A percentile compares a stretch with the other conserved stretches of the same genome.
Evolutionary conservation across 2,113 vertebrate genomes (phyloP).

Genomic region (Cisticola juncidis): DNA sequence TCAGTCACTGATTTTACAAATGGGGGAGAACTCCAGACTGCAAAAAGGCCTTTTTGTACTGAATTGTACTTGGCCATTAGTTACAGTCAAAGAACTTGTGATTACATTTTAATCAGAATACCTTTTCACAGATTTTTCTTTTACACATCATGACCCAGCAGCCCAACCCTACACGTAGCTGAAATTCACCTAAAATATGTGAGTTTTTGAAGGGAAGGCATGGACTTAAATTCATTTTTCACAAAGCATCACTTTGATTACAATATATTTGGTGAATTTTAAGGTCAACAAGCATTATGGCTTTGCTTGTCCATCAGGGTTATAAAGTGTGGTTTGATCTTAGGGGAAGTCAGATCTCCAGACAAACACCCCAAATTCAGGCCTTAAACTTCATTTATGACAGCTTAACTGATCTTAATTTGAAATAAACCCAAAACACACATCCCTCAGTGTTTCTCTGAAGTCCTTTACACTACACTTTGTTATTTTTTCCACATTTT

Average conservation of each 20-base stretch:
- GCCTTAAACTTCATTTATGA: not conserved
- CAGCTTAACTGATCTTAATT: not conserved
- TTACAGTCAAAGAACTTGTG: slow-evolving; percentile 75
- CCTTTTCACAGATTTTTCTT: slow-evolving; percentile 71
- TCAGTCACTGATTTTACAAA: slow-evolving; percentile 75
- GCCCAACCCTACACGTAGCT: not conserved
- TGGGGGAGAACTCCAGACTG: slow-evolving; percentile 71
- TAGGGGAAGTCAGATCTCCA: not conserved
- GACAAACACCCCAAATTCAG: not conserved
- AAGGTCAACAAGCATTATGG: not conserved
- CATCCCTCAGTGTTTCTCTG: not conserved
- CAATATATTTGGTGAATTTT: not conserved
- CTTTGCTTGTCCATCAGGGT: not conserved
- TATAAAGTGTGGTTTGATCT: not conserved
- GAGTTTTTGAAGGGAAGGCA: not conserved
- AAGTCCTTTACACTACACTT: not conserved
- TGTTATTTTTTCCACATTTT: slow-evolving; percentile 14
- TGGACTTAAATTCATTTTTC: not conserved
- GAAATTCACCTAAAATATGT: not conserved
- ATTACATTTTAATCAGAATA: slow-evolving; percentile 78
- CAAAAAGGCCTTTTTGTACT: slow-evolving; percentile 77
- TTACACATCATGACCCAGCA: not conserved
- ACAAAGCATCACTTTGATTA: not conserved
- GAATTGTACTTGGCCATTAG: slow-evolving; percentile 70
- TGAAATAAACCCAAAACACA: slow-evolving; percentile 3